phyloP scores from a whole-genome alignment of 2,797 vertebrate species.

The Tolypeutes matacus region DNA sequence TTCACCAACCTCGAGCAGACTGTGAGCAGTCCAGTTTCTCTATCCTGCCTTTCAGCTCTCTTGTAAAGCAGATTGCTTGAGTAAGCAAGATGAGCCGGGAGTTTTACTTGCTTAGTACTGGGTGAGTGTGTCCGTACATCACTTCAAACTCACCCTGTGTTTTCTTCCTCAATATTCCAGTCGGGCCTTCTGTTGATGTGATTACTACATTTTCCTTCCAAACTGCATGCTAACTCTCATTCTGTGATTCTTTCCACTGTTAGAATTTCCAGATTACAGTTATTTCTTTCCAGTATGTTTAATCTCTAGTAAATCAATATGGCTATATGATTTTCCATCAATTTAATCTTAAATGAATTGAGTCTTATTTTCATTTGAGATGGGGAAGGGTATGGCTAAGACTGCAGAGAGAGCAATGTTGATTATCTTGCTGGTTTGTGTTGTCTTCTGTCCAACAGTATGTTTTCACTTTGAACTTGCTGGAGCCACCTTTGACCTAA shows the following conservation, averaged over 20 bases:
- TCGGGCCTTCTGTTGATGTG: not conserved
- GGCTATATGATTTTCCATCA: constrained; percentile 46
- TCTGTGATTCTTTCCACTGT: constrained; percentile 9
- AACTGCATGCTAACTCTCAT: constrained; percentile 13
- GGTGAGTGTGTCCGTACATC: rapidly evolving
- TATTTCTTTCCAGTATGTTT: constrained; percentile 48
- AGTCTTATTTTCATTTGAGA: constrained; percentile 47
- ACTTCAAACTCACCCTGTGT: not conserved
- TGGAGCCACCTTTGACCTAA: not conserved
- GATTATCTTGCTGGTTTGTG: not conserved
- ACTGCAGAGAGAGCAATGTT: not conserved
- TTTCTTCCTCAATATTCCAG: not conserved
- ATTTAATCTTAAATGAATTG: constrained; percentile 57
- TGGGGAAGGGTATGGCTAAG: not conserved
- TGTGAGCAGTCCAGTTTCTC: not conserved
- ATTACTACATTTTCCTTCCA: constrained; percentile 46
- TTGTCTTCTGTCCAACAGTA: not conserved
- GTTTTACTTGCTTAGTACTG: not conserved
- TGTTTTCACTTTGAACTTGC: not conserved
- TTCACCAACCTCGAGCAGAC: not conserved
- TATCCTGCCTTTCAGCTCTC: not conserved
- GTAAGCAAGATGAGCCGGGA: not conserved
- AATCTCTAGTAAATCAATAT: constrained; percentile 65
- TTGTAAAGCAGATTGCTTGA: not conserved
- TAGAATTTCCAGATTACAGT: constrained; percentile 60